Evolutionary conservation across 2,113 vertebrate genomes (phyloP).

Genomic region (Lepisosteus oculatus): DNA sequence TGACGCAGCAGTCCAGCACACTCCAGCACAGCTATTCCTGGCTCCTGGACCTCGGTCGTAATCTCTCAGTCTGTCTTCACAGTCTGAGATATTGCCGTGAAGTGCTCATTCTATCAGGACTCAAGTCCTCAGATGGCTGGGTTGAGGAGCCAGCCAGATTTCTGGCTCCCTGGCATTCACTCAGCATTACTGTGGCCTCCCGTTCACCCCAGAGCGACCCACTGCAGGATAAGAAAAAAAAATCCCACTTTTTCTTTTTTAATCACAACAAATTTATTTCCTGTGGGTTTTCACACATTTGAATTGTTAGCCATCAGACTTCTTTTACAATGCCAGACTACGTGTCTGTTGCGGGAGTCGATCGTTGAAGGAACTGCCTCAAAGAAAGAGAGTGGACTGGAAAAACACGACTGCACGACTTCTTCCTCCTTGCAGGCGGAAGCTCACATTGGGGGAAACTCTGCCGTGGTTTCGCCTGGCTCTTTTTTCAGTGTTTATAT

Average conservation of each 20-base stretch:
- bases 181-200: not conserved
- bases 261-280: not conserved
- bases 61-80: too few species aligned
- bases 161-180: not conserved
- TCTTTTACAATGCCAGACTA: not conserved
- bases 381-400: too few species aligned
- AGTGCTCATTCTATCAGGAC: not conserved
- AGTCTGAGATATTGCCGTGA: too few species aligned
- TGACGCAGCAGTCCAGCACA: too few species aligned
- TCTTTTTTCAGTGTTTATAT: too few species aligned
- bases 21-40: not conserved
- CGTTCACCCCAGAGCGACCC: not conserved
- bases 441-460: too few species aligned
- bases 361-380: too few species aligned
- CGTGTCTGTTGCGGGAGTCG: not conserved
- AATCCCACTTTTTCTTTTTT: not conserved
- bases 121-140: not conserved
- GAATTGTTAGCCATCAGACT: not conserved
- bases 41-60: not conserved
- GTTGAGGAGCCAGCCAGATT: not conserved
- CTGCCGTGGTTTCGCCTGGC: too few species aligned
- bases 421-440: too few species aligned
- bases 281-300: slow-evolving; percentile 4
- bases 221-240: not conserved
- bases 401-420: too few species aligned